A percentile compares a stretch with the other conserved stretches of the same genome.
Conservation (phyloP, 2,113 vertebrate genomes). For the Cyprinus carpio region DNA sequence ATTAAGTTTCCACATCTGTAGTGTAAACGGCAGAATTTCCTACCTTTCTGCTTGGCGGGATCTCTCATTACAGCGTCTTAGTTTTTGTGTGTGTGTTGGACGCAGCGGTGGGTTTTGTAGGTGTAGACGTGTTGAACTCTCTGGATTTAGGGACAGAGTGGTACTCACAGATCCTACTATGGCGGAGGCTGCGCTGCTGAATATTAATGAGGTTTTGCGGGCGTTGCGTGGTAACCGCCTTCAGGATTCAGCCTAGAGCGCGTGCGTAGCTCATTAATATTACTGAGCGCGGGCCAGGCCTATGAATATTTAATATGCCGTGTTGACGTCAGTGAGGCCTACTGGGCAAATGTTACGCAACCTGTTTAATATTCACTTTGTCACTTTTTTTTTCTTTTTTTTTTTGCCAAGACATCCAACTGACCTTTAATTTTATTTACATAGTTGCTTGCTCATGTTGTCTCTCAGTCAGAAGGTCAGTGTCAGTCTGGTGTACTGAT, state of each 20-base stretch:
- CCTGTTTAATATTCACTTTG: neutral
- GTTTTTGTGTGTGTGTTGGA: neutral
- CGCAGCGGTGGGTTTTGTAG: no score
- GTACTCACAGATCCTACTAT: neutral
- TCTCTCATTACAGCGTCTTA: neutral
- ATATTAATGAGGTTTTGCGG: neutral
- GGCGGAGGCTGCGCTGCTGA: neutral
- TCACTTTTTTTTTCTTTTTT: no score
- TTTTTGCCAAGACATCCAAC: neutral
- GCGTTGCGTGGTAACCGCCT: neutral
- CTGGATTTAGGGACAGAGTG: neutral
- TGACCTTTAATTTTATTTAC: neutral
- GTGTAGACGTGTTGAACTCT: constrained; percentile 17
- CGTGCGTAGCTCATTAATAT: neutral
- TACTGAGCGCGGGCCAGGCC: neutral
- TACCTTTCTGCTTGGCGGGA: constrained; percentile 16
- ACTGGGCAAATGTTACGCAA: neutral
- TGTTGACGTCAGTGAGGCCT: neutral
- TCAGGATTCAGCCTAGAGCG: neutral
- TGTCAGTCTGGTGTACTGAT: neutral
- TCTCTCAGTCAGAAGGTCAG: neutral
- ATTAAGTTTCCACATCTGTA: neutral
- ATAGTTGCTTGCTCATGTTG: no score
- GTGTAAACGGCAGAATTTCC: neutral
- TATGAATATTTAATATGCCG: neutral